These are phyloP conservation scores for Nematopogon swammerdamellus DNA, from an alignment of 2,888 invertebrate species.

Conservation along the genomic window DNA sequence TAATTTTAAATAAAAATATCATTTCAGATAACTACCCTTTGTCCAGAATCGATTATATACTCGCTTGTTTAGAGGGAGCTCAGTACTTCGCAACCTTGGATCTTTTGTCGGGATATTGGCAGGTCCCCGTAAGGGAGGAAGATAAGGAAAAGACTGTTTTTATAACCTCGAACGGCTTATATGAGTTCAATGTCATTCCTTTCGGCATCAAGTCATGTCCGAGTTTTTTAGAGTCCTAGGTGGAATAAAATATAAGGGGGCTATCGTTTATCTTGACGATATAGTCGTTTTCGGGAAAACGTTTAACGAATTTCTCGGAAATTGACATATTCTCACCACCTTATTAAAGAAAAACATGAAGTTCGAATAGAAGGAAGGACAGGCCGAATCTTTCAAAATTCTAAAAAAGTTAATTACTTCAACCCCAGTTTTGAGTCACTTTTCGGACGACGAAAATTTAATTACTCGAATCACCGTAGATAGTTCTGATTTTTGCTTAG, in stretches of 20 bases:
- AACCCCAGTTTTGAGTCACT: background rate
- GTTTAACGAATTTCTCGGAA: background rate
- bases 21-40: constrained; percentile 17
- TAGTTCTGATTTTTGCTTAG: background rate
- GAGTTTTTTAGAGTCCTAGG: constrained; percentile 6
- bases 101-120: constrained; percentile 18
- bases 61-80: constrained; percentile 5
- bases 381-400: background rate
- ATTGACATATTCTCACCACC: background rate
- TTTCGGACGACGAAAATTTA: background rate
- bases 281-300: background rate
- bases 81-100: constrained; percentile 18
- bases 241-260: background rate
- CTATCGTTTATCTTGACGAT: background rate
- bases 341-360: background rate
- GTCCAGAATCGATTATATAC: constrained; percentile 19
- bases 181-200: constrained; percentile 12
- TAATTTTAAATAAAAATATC: no score
- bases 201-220: constrained; percentile 14
- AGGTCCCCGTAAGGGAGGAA: constrained; percentile 10
- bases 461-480: background rate
- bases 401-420: background rate
- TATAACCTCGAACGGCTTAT: constrained; percentile 11
- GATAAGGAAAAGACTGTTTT: constrained; percentile 12
- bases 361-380: background rate